Conservation (phyloP, 2,113 vertebrate genomes). For the Anoplopoma fimbria region DNA sequence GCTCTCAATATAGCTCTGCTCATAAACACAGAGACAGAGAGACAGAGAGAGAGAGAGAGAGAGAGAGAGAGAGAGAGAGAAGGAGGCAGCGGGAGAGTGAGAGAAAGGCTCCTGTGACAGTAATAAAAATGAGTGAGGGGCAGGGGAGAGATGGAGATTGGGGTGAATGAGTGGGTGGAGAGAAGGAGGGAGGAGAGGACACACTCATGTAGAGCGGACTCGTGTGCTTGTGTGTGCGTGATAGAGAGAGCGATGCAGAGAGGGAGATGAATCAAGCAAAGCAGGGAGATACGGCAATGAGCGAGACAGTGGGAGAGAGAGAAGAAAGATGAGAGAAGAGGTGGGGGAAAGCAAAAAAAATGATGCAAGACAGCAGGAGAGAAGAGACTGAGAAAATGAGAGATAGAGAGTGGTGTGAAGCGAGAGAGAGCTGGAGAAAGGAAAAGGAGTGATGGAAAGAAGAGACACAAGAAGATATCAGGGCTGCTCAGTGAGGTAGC, state of each 20-base stretch:
- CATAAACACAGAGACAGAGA: slow-evolving; percentile 86
- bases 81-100: slow-evolving; percentile 53
- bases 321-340: neutral
- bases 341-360: neutral
- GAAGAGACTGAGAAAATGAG: slow-evolving; percentile 47
- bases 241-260: slow-evolving; percentile 41
- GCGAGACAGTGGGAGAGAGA: slow-evolving; percentile 18
- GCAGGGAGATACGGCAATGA: slow-evolving; percentile 45
- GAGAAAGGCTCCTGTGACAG: slow-evolving; percentile 75
- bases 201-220: slow-evolving; percentile 57
- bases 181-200: slow-evolving; percentile 59
- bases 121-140: slow-evolving; percentile 79
- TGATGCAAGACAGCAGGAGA: slow-evolving; percentile 51
- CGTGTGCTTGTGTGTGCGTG: slow-evolving; percentile 33
- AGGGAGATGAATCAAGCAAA: slow-evolving; percentile 59
- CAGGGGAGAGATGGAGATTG: slow-evolving; percentile 73
- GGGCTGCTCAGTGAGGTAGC: slow-evolving; percentile 52
- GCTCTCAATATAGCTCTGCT: slow-evolving; percentile 92
- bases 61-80: slow-evolving; percentile 59
- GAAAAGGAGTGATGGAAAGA: slow-evolving; percentile 13
- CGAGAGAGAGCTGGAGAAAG: slow-evolving; percentile 18
- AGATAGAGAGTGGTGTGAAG: slow-evolving; percentile 32
- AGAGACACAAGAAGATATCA: slow-evolving; percentile 28
- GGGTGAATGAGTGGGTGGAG: slow-evolving; percentile 75
- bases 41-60: slow-evolving; percentile 60